Evolutionary conservation across 2,113 vertebrate species (phyloP).

Genomic region (Cyprinodon tularosa): DNA sequence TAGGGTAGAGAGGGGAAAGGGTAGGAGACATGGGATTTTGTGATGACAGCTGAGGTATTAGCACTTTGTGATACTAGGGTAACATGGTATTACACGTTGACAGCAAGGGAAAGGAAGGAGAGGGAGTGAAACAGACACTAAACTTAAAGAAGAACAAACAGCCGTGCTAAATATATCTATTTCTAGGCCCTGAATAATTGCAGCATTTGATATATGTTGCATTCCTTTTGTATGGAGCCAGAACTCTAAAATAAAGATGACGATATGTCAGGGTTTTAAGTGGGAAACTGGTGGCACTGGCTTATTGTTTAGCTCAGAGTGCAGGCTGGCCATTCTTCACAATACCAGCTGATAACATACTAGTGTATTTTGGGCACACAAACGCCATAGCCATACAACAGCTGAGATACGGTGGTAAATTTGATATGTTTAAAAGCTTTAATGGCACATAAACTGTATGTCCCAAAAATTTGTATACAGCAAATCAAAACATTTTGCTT

Average conservation of each 20-base stretch:
- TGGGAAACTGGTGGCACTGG: not conserved
- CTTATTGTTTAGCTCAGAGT: not conserved
- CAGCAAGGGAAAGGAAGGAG: conserved; percentile 19
- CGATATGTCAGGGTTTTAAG: not conserved
- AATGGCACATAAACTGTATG: not conserved
- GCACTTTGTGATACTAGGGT: conserved; percentile 50
- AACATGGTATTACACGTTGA: conserved; percentile 56
- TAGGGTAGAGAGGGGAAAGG: conserved; percentile 26
- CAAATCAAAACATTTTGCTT: not conserved
- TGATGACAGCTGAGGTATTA: conserved; percentile 63
- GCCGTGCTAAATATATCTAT: not conserved
- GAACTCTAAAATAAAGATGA: not conserved
- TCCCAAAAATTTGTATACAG: not conserved
- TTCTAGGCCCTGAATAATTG: not conserved
- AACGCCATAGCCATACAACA: not conserved
- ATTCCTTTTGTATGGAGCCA: not conserved
- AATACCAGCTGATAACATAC: not conserved
- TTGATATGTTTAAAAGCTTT: not conserved
- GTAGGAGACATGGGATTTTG: conserved; percentile 43
- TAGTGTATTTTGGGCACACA: not conserved
- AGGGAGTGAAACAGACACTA: not conserved
- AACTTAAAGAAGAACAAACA: conserved; percentile 6
- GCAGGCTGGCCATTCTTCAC: not conserved
- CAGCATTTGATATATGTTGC: not conserved
- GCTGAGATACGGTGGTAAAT: not conserved